Conservation (phyloP, 2,888 invertebrate genomes). For the Leptogaster cylindrica region DNA sequence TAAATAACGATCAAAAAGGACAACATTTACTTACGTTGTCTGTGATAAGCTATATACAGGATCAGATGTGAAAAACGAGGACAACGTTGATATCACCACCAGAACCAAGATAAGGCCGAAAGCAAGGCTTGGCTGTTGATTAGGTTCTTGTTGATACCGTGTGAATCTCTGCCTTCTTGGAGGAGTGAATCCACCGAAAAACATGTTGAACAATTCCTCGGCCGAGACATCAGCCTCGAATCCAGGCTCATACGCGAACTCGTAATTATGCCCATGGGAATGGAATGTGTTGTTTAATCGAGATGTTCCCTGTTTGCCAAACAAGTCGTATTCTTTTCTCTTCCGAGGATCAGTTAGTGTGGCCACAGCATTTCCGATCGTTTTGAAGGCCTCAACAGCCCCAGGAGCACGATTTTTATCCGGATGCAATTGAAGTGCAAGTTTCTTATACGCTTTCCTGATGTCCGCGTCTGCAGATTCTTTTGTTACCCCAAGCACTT, state of each 20-base stretch:
- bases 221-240: slow-evolving; percentile 93
- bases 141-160: slow-evolving; percentile 52
- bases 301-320: slow-evolving; percentile 60
- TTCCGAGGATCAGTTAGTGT: slow-evolving; percentile 76
- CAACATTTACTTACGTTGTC: slow-evolving; percentile 69
- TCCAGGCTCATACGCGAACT: slow-evolving; percentile 75
- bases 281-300: slow-evolving; percentile 27
- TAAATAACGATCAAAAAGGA: neutral
- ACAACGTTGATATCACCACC: slow-evolving; percentile 90
- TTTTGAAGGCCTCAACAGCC: slow-evolving; percentile 82
- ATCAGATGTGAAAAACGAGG: slow-evolving; percentile 93
- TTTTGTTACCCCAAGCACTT: slow-evolving; percentile 72
- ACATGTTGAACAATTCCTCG: slow-evolving; percentile 98
- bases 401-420: slow-evolving; percentile 85
- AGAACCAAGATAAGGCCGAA: slow-evolving; percentile 76
- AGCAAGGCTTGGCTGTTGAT: slow-evolving; percentile 60
- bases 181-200: slow-evolving; percentile 81
- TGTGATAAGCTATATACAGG: slow-evolving; percentile 88
- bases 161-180: slow-evolving; percentile 53
- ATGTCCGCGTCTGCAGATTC: slow-evolving; percentile 72
- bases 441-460: slow-evolving; percentile 74
- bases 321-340: slow-evolving; percentile 76
- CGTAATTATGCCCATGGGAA: slow-evolving; percentile 43
- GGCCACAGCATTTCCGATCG: slow-evolving; percentile 82
- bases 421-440: slow-evolving; percentile 82